Percentiles rank a stretch among this genome's conserved stretches.
Evolutionary conservation across 2,797 vertebrate genomes (phyloP).

Genomic region (Tenualosa thibaudeaui): DNA sequence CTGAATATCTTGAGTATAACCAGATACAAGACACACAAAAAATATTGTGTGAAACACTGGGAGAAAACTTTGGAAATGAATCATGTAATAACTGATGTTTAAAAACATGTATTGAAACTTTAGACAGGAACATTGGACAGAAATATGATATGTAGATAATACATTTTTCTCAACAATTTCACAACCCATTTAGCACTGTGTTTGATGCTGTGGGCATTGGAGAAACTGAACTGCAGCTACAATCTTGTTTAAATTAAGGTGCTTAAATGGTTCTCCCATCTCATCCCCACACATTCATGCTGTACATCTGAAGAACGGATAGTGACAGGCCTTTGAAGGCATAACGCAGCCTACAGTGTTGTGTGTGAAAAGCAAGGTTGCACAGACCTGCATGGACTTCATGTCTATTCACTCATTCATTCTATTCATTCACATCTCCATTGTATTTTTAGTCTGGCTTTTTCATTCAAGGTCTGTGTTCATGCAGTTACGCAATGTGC

Average conservation of each 20-base stretch:
- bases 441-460: not conserved
- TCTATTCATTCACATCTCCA: not conserved
- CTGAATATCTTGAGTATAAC: not conserved
- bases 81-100: not conserved
- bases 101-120: not conserved
- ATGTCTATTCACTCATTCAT: not conserved
- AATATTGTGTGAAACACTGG: no score
- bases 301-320: not conserved
- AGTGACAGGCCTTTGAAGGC: not conserved
- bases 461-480: not conserved
- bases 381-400: not conserved
- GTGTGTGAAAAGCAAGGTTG: not conserved
- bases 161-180: not conserved
- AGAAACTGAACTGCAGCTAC: not conserved
- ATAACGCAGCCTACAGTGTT: not conserved
- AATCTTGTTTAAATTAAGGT: not conserved
- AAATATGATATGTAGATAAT: not conserved
- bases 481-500: not conserved
- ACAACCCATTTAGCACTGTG: not conserved
- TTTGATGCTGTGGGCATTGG: not conserved
- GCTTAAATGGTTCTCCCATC: not conserved
- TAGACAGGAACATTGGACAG: not conserved
- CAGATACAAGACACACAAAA: not conserved
- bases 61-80: no score
- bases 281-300: not conserved